Evolutionary conservation across 2,797 vertebrate species (phyloP).

Genomic region (Gorsachius magnificus): DNA sequence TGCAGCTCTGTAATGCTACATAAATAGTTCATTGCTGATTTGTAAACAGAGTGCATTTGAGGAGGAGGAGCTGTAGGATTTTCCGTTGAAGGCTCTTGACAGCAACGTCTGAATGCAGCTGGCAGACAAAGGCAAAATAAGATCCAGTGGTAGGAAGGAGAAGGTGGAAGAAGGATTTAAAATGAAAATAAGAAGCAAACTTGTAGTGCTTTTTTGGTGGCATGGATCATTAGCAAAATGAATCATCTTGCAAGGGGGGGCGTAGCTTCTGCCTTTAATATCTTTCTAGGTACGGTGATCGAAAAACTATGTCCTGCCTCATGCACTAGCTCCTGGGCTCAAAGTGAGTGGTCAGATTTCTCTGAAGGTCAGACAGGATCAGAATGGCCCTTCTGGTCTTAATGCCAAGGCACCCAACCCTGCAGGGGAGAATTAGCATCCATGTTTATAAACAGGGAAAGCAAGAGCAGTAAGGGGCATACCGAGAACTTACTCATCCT

Average conservation of each 20-base stretch:
- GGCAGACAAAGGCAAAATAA: constrained; percentile 8
- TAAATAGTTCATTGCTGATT: neutral
- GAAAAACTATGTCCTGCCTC: neutral
- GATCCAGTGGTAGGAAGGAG: neutral
- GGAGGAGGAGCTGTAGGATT: constrained; percentile 17
- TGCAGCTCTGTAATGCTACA: neutral
- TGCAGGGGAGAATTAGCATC: neutral
- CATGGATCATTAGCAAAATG: neutral
- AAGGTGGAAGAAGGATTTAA: neutral
- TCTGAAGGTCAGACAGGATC: neutral
- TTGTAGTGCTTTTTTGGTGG: neutral
- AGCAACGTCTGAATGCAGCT: neutral
- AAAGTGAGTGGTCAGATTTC: neutral
- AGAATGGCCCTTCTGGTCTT: neutral
- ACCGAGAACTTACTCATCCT: neutral
- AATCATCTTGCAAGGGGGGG: neutral
- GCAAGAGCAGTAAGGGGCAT: neutral
- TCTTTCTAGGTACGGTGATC: neutral
- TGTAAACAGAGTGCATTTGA: constrained; percentile 28
- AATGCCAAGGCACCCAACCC: neutral
- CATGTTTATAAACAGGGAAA: neutral
- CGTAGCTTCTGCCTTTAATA: neutral
- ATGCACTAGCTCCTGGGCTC: neutral
- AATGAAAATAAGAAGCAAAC: neutral
- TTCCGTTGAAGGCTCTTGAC: constrained; percentile 33